Conservation (phyloP, 64 coral and sea anemone species). For the Anthopleura sola region DNA sequence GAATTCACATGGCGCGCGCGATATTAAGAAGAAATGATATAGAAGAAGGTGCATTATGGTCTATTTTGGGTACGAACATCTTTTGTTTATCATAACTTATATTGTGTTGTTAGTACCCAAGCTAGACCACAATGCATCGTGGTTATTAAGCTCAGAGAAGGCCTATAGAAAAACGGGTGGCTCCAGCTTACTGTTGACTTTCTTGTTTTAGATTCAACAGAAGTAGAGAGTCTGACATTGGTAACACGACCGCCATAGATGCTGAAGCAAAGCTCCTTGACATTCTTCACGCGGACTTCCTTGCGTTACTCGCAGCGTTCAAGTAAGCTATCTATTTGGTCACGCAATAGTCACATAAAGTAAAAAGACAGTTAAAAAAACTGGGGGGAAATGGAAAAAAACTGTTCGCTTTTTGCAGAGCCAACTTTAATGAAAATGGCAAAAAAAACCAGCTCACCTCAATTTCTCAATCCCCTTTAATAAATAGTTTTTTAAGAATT, state of each 20-base stretch:
- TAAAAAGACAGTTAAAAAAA: too few species aligned
- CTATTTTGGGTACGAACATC: too few species aligned
- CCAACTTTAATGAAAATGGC: too few species aligned
- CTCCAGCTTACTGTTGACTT: background rate
- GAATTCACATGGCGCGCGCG: too few species aligned
- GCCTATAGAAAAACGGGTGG: too few species aligned
- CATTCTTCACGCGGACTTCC: conserved; percentile 73
- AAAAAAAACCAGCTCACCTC: background rate
- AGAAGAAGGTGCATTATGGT: background rate
- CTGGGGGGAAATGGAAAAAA: too few species aligned
- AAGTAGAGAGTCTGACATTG: conserved; percentile 69
- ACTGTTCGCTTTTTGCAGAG: too few species aligned
- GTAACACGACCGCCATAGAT: conserved; percentile 64
- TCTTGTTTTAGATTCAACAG: conserved; percentile 60
- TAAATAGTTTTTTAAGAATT: background rate
- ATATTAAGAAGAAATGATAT: too few species aligned
- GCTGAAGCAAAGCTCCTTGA: conserved; percentile 79
- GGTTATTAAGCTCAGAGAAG: too few species aligned
- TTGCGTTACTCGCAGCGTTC: conserved; percentile 76
- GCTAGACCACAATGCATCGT: too few species aligned
- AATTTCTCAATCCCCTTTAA: background rate
- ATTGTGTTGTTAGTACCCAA: background rate
- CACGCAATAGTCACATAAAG: background rate
- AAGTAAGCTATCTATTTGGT: conserved; percentile 53
- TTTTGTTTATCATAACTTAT: too few species aligned